Conservation (phyloP, 1,140 invertebrate genomes). For the Apocrypta bakeri region DNA sequence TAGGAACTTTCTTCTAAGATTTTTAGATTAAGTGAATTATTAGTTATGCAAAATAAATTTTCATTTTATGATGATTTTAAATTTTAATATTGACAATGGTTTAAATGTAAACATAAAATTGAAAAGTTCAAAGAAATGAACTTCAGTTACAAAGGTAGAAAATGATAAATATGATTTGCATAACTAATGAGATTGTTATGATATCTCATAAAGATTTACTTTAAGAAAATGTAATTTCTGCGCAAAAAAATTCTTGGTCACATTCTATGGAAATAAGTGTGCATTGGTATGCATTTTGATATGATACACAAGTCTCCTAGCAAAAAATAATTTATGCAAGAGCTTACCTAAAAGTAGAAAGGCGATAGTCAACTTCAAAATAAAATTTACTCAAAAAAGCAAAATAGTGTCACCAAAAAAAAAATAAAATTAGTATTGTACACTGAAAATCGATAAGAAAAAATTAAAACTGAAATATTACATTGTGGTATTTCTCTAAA, state of each 20-base stretch:
- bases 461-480: background rate
- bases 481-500: background rate
- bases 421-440: background rate
- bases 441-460: background rate
- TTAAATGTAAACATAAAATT: background rate
- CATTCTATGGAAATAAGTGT: background rate
- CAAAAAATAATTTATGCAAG: background rate
- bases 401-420: background rate
- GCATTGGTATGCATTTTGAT: background rate
- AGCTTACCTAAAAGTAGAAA: background rate
- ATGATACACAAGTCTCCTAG: background rate
- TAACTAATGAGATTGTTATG: background rate
- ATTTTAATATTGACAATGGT: background rate
- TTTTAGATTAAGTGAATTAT: background rate
- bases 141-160: background rate
- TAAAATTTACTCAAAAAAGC: background rate
- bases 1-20: background rate
- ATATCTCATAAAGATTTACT: background rate
- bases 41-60: background rate
- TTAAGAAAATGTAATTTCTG: background rate
- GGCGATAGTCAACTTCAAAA: background rate
- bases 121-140: background rate
- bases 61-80: too few species aligned
- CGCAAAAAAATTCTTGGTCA: background rate
- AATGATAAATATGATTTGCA: background rate